phyloP scores from a whole-genome alignment of 2,888 invertebrate genomes.

The Trachelus stipa region DNA sequence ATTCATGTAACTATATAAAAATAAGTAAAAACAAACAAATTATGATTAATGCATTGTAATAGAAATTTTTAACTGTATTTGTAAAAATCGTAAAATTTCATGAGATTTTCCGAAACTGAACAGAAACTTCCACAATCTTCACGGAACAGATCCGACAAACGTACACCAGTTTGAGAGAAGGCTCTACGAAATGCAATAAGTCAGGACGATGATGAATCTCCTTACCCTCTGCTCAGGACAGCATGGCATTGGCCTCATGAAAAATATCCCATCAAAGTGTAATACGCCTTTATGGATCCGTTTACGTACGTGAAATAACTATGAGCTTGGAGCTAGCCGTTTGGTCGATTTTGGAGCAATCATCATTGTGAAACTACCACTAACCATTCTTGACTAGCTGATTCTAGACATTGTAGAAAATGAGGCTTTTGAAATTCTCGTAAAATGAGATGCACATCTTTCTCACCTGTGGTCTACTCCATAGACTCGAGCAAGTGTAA shows the following conservation, averaged over 20 bases:
- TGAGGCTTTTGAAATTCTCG: neutral
- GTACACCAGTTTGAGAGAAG: neutral
- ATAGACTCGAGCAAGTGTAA: neutral
- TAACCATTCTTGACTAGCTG: neutral
- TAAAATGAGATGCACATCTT: neutral
- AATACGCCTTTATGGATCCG: neutral
- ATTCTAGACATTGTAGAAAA: neutral
- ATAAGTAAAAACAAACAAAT: too few relatives aligned
- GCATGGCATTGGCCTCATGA: constrained; percentile 5
- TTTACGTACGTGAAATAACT: constrained; percentile 5
- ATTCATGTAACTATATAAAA: too few relatives aligned
- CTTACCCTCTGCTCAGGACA: neutral
- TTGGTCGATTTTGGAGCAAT: neutral
- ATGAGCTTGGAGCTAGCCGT: neutral
- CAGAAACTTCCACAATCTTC: neutral
- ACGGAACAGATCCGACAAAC: neutral
- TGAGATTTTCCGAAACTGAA: neutral
- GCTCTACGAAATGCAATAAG: constrained; percentile 5
- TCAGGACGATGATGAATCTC: constrained; percentile 2
- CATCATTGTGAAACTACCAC: neutral
- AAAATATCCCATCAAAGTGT: constrained; percentile 3
- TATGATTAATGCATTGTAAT: too few relatives aligned
- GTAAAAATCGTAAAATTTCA: neutral
- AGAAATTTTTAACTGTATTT: neutral
- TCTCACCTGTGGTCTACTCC: neutral